Conservation (phyloP, 2,113 vertebrate species). For the Laterallus jamaicensis region DNA sequence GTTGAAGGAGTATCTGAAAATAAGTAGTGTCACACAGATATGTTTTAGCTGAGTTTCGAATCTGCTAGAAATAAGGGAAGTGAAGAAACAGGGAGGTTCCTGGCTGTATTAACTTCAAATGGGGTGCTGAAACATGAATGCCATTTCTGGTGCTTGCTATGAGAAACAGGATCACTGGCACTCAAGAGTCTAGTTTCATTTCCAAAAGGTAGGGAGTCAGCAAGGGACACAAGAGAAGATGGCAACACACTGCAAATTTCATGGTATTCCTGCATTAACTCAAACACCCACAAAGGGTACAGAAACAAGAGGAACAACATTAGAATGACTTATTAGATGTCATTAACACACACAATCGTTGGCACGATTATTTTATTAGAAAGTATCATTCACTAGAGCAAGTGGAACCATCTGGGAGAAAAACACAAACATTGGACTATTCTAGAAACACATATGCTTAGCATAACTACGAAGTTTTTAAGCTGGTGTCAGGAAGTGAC, state of each 20-base stretch:
- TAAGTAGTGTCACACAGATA: not conserved
- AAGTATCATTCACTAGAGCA: not conserved
- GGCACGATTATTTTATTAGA: not conserved
- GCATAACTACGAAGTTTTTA: not conserved
- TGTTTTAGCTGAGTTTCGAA: not conserved
- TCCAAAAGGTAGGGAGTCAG: not conserved
- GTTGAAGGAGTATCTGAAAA: constrained; percentile 43
- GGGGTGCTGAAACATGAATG: no score
- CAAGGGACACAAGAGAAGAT: not conserved
- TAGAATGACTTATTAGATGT: not conserved
- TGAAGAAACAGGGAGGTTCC: not conserved
- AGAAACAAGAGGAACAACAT: not conserved
- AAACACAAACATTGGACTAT: not conserved
- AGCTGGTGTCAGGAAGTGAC: not conserved
- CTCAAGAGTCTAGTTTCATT: not conserved
- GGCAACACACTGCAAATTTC: not conserved
- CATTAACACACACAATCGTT: not conserved
- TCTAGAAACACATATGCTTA: not conserved
- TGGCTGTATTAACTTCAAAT: not conserved
- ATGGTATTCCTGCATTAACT: not conserved
- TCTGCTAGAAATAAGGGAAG: not conserved
- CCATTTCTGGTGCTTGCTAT: not conserved
- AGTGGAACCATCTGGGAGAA: not conserved
- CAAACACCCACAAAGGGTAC: not conserved
- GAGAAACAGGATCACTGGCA: not conserved